Evolutionary conservation across 2,797 vertebrate genomes (phyloP).

Genomic region (Urosaurus nigricauda): DNA sequence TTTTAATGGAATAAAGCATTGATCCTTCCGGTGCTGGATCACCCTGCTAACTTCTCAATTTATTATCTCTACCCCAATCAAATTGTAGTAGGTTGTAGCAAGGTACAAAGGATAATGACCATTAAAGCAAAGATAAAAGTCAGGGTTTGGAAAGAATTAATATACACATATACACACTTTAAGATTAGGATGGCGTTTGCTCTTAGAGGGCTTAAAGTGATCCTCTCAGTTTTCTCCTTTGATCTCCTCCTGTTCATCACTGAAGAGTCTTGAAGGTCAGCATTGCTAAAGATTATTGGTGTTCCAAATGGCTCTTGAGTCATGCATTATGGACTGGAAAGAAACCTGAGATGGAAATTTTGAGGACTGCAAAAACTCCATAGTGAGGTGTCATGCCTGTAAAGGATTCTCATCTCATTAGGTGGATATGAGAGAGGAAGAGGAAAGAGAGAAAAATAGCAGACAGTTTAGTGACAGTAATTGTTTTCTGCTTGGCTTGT

Average conservation of each 20-base stretch:
- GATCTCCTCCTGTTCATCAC: conserved; percentile 70
- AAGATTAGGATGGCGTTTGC: conserved; percentile 72
- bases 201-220: conserved; percentile 72
- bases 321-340: conserved; percentile 57
- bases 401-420: conserved; percentile 50
- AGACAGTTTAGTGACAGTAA: conserved; percentile 24
- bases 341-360: conserved; percentile 50
- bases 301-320: conserved; percentile 55
- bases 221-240: conserved; percentile 71
- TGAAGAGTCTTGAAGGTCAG: conserved; percentile 63
- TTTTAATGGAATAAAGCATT: neutral
- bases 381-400: conserved; percentile 23
- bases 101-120: conserved; percentile 62
- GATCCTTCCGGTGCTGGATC: neutral
- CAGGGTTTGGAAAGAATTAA: conserved; percentile 74
- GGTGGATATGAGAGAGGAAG: neutral
- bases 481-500: conserved; percentile 30
- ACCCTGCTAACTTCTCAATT: neutral
- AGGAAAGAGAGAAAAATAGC: neutral
- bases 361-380: conserved; percentile 41
- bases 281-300: conserved; percentile 65
- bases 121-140: conserved; percentile 71
- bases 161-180: conserved; percentile 62
- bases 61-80: fast-evolving
- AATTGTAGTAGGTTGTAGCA: conserved; percentile 25